These are phyloP conservation scores for Anagrus nilaparvatae DNA, from an alignment of 1,140 invertebrate species.

Conservation along the genomic window DNA sequence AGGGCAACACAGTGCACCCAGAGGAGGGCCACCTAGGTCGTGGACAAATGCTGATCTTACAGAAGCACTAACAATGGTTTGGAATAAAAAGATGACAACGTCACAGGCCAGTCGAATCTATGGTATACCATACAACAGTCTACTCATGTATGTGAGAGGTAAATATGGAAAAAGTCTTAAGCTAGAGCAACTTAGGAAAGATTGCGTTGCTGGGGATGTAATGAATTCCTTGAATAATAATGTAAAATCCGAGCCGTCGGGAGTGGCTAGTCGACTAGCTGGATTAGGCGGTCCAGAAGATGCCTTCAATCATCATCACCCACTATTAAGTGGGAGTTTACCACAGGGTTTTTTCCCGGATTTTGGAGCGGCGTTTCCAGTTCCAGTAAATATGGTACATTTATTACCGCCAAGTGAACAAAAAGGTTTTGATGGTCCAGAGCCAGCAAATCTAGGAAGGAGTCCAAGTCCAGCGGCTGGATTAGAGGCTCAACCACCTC, in stretches of 20 bases:
- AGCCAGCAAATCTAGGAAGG: slow-evolving; percentile 18
- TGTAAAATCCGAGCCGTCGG: slow-evolving; percentile 34
- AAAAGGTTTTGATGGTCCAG: slow-evolving; percentile 32
- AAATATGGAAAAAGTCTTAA: slow-evolving; percentile 85
- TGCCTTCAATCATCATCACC: slow-evolving; percentile 21
- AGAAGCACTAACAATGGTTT: slow-evolving; percentile 78
- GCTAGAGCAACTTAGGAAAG: slow-evolving; percentile 74
- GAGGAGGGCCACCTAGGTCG: slow-evolving; percentile 76
- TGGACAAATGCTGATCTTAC: slow-evolving; percentile 86
- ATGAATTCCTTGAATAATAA: slow-evolving; percentile 51
- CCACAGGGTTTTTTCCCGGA: slow-evolving; percentile 67
- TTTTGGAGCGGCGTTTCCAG: slow-evolving; percentile 64
- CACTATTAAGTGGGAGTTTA: slow-evolving; percentile 43
- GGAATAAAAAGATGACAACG: slow-evolving; percentile 92
- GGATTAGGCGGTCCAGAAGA: background rate
- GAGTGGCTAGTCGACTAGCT: slow-evolving; percentile 23
- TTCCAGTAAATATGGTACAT: slow-evolving; percentile 75
- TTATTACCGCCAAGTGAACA: slow-evolving; percentile 66
- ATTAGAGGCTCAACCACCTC: slow-evolving; percentile 29
- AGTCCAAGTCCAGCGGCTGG: background rate
- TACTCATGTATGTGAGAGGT: slow-evolving; percentile 85
- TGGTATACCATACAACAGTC: slow-evolving; percentile 82
- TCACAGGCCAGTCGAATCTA: slow-evolving; percentile 81
- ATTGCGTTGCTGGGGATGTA: slow-evolving; percentile 60
- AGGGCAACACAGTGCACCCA: slow-evolving; percentile 77